Evolutionary conservation across 2,113 vertebrate species (phyloP).

Genomic region (Trachemys scripta): DNA sequence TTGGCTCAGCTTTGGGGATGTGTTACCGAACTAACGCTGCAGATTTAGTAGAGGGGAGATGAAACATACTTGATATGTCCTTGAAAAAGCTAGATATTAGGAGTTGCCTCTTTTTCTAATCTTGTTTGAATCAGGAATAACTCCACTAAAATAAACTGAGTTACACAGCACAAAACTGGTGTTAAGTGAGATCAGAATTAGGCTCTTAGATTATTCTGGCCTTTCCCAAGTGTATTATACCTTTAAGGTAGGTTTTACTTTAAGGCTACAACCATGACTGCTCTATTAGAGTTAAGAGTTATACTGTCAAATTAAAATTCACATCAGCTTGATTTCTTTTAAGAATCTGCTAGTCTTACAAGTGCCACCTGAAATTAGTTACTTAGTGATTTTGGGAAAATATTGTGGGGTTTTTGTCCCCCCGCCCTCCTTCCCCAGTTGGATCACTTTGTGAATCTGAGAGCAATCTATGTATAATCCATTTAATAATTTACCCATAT

Average conservation of each 20-base stretch:
- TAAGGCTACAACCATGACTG: neutral
- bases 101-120: neutral
- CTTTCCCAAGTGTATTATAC: neutral
- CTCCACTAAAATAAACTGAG: neutral
- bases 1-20: neutral
- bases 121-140: neutral
- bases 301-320: slow-evolving; percentile 1
- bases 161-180: neutral
- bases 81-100: neutral
- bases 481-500: neutral
- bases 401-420: neutral
- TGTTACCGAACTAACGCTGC: neutral
- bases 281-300: neutral
- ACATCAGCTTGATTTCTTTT: neutral
- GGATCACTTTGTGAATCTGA: neutral
- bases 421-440: neutral
- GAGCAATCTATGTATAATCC: neutral
- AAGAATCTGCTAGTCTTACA: neutral
- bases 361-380: neutral
- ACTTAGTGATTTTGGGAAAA: neutral
- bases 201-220: neutral
- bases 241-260: neutral
- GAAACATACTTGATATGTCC: neutral
- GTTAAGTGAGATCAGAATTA: slow-evolving; percentile 20
- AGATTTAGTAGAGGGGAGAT: neutral